Percentiles rank a stretch among this genome's conserved stretches.
phyloP scores from a whole-genome alignment of 2,888 invertebrate genomes.

The Thymelicus sylvestris region DNA sequence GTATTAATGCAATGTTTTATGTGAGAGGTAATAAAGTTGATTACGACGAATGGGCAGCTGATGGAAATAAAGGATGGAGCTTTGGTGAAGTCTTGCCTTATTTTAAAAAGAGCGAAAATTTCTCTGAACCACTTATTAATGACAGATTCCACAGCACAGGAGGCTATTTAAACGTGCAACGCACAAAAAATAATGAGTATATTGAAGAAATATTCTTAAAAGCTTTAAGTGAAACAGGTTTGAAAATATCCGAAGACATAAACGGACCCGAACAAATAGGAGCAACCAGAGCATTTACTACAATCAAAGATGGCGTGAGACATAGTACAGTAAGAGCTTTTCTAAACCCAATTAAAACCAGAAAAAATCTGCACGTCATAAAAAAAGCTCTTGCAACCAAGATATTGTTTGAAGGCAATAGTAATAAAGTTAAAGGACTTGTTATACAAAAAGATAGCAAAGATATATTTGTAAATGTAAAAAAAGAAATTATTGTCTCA shows the following conservation, averaged over 20 bases:
- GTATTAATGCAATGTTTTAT: constrained; percentile 87
- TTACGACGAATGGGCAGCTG: constrained; percentile 87
- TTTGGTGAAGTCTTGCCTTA: constrained; percentile 58
- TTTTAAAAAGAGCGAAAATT: constrained; percentile 58
- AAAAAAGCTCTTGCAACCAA: constrained; percentile 57
- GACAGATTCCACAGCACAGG: constrained; percentile 46
- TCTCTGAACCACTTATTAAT: constrained; percentile 78
- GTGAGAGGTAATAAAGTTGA: constrained; percentile 87
- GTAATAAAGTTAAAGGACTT: constrained; percentile 53
- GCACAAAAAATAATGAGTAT: constrained; percentile 56
- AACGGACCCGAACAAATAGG: constrained; percentile 60
- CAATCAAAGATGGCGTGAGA: constrained; percentile 50
- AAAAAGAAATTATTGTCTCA: constrained; percentile 61
- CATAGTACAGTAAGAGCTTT: constrained; percentile 58
- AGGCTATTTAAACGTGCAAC: constrained; percentile 52
- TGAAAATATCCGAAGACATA: constrained; percentile 50
- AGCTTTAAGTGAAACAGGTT: constrained; percentile 57
- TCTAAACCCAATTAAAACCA: constrained; percentile 53
- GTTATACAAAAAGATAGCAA: constrained; percentile 50
- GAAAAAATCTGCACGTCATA: constrained; percentile 58
- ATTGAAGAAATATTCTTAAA: constrained; percentile 60
- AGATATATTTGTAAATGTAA: constrained; percentile 44
- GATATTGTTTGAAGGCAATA: constrained; percentile 53
- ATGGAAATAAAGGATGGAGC: constrained; percentile 82
- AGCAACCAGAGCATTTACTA: constrained; percentile 51